Evolutionary conservation across 2,888 invertebrate genomes (phyloP).

Genomic region (Caenorhabditis zanzibari): DNA sequence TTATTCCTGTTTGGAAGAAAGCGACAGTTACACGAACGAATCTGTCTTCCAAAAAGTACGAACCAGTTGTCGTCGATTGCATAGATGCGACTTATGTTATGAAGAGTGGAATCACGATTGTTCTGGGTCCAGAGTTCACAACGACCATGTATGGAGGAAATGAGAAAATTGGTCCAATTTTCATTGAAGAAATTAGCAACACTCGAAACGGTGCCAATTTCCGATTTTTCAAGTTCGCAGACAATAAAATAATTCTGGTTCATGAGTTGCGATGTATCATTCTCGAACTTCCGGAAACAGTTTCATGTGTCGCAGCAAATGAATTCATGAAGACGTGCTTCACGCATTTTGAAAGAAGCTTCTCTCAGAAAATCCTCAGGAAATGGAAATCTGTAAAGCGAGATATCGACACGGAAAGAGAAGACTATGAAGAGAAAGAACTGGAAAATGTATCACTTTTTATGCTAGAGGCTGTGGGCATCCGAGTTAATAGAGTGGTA

Average conservation of each 20-base stretch:
- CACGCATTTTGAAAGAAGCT: constrained; percentile 13
- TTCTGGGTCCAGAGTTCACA: constrained; percentile 35
- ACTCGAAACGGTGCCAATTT: constrained; percentile 15
- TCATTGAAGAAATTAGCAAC: constrained; percentile 36
- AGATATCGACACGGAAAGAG: constrained; percentile 9
- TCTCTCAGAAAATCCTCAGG: constrained; percentile 13
- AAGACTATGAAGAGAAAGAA: constrained; percentile 16
- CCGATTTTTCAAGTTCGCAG: constrained; percentile 11
- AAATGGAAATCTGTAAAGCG: constrained; percentile 52
- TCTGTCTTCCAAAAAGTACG: constrained; percentile 5
- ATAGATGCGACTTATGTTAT: constrained; percentile 37
- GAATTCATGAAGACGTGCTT: constrained; percentile 39
- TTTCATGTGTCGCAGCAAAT: background rate
- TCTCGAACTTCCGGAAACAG: constrained; percentile 25
- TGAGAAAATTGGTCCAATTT: constrained; percentile 42
- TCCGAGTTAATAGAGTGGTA: constrained; percentile 5
- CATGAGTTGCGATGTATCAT: constrained; percentile 6
- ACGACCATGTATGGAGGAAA: constrained; percentile 50
- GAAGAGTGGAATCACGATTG: constrained; percentile 51
- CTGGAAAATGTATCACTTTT: constrained; percentile 23
- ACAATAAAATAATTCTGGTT: constrained; percentile 4
- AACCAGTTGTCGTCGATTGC: constrained; percentile 32
- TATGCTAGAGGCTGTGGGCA: constrained; percentile 48
- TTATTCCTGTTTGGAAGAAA: constrained; percentile 54
- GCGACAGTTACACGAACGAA: constrained; percentile 28